Evolutionary conservation across 2,113 vertebrate species (phyloP), one percentile per base, ranked within the genome.

Genomic region (Vireo altiloquus): DNA sequence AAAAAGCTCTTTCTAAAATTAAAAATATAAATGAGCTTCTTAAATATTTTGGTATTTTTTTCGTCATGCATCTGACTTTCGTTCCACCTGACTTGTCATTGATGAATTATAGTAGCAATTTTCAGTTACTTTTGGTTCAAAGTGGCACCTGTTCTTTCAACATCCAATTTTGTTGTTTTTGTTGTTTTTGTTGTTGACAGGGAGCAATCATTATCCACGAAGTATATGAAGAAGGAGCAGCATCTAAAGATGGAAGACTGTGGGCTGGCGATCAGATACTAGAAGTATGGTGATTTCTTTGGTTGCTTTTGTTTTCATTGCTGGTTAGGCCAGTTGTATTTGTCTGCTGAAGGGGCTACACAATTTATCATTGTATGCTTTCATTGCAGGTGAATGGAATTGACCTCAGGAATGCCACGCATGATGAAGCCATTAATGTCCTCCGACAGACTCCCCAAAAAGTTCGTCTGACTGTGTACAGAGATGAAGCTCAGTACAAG

Each of bases 251-350:
- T 82, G 99, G 99, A 74, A 97, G 99, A 49, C 98, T 99, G 1
- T 99, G 99, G 99, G 99, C 99, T 82, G 99, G 99, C 50, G 99
- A 99, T 97, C 99, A 99, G 96, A 99, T 99, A 96, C 97, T 99
- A 46, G 99, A 99, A 98, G 99, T 99, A 93, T 12, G 44, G 7
- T 61, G 13, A 16, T 53, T 70, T 65, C 17, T 61, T 90, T 50
- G 11, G 13, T 39, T 39, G 24, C 20, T 68, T 68, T 53, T 68
- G 28, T n/a, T 89, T 82, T 68, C 11, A 4, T 61, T 80, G 28
- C 39, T 71, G 33, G 4, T 12, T 61, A 72, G 46, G 5, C 18
- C 12, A 71, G 13, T 78, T 72, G 19, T 82, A 0, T 83, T 85
- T 89, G 11, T 42, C 47, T 65, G 9, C 19, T 65, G 30, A 5